Evolutionary conservation across 2,888 invertebrate genomes (phyloP), one percentile per base, ranked within the genome.

Genomic region (Bombylius discolor): DNA sequence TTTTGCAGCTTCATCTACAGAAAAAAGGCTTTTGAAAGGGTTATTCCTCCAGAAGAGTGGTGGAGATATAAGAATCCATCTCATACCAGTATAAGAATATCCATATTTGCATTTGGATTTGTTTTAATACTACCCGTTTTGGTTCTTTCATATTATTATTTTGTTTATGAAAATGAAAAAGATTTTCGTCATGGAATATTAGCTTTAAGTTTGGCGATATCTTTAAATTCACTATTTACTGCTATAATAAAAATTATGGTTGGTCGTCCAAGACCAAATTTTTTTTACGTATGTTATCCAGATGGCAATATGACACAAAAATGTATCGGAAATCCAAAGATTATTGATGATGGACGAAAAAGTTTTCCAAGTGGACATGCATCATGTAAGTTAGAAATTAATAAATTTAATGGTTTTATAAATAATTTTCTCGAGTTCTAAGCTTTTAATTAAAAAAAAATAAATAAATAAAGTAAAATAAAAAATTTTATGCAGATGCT

Each of bases 361-460:
- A 88, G 88, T 55, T 90, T 90, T 67, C 90, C 89, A 0, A 89
- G 89, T 65, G 89, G 88, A 6, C 89, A 90, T 69, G 82, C 88
- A 57, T 84, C 87, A 14, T 77, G 85, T 85, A 67, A 76, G 31
- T 42, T 31, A 42, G 9, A 1, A 49, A 34, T 7, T 31, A 39
- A 44, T 36, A 9, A 36, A 3, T 9, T 36, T 36, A 8, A 8
- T 36, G 1, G 6, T 8, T 1, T 36, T 36, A 36, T 3, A 36
- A 9, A 36, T 36, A 1, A 36, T 36, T 36, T 36, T 36, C 4
- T 8, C 9, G 36, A 8, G 23, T 36, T 36, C 4, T 36, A 44
- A 5, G 6, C 11, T 44, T 12, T 39, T n/a, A 13, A 14, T 39
- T 49, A 13, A 36, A 14, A 4, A n/a, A n/a, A n/a, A n/a, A n/a